Conservation (phyloP, 2,113 vertebrate species). For the Alligator mississippiensis region DNA sequence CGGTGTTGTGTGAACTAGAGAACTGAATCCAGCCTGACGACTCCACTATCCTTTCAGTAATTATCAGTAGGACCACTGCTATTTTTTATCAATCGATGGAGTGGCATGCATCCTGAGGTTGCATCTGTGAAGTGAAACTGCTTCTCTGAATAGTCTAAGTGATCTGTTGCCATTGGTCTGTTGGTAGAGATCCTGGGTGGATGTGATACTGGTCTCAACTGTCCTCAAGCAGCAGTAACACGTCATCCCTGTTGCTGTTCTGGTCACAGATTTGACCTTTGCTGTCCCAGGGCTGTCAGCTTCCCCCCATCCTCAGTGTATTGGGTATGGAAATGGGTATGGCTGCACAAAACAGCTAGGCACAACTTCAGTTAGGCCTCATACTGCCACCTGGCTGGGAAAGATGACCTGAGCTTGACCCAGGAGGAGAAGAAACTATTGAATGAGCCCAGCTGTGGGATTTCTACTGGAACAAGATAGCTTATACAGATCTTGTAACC, state of each 20-base stretch:
- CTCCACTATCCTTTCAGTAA: background rate
- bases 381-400: background rate
- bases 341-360: background rate
- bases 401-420: background rate
- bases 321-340: background rate
- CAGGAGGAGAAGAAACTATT: background rate
- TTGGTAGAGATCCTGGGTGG: background rate
- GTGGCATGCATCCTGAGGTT: background rate
- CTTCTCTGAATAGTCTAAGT: background rate
- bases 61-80: background rate
- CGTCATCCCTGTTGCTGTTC: background rate
- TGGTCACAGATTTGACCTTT: background rate
- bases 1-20: background rate
- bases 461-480: background rate
- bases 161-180: background rate
- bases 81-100: background rate
- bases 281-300: background rate
- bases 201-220: background rate
- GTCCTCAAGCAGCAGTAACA: background rate
- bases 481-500: background rate
- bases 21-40: background rate
- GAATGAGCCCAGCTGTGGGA: background rate
- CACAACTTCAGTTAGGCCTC: background rate
- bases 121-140: background rate
- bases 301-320: no score